Evolutionary conservation across 2,797 vertebrate species (phyloP), one percentile per base, ranked within the genome.

Genomic region (Cetoscarus ocellatus): DNA sequence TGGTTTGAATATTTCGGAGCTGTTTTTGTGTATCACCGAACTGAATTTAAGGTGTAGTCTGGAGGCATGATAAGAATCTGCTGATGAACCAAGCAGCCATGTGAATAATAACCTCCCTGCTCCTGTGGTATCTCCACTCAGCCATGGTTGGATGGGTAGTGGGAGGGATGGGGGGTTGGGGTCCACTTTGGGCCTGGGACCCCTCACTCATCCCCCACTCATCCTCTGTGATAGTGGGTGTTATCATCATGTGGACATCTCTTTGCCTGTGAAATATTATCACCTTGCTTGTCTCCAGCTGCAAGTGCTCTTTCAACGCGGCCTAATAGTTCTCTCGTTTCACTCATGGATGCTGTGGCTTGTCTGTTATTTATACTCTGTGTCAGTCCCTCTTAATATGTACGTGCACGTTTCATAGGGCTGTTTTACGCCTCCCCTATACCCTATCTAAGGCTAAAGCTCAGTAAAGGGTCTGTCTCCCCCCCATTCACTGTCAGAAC

Each of bases 401-500:
- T 42, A 64, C 73, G 43, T 73, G 70, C 81, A 51, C 70, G 44
- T 67, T 74, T 66, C 76, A 80, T 27, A 35, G 47, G 43, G 54
- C 39, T 40, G 49, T 67, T 43, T 38, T 47, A 62, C 14, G 8
- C 56, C 42, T 38, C 43, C 50, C 43, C 19, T 64, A 7, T 34
- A 50, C 45, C 58, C 58, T 59, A 47, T 6, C 8, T 57, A 59
- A 45, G 51, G 67, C 59, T 67, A 53, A 70, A 68, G 47, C 83
- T 69, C 70, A 10, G 4, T 55, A 34, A 83, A 74, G 39, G 49
- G 43, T 67, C 71, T 66, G 65, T 49, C 67, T n/a, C 58, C 73
- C 67, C 44, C 44, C 44, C 54, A 19, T 96, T 96, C 74, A 95
- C 95, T 81, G 95, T 96, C 91, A 96, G 96, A 70, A 68, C 75